Base-by-base conservation (phyloP, 2,113 vertebrate species). In the Upupa epops region DNA sequence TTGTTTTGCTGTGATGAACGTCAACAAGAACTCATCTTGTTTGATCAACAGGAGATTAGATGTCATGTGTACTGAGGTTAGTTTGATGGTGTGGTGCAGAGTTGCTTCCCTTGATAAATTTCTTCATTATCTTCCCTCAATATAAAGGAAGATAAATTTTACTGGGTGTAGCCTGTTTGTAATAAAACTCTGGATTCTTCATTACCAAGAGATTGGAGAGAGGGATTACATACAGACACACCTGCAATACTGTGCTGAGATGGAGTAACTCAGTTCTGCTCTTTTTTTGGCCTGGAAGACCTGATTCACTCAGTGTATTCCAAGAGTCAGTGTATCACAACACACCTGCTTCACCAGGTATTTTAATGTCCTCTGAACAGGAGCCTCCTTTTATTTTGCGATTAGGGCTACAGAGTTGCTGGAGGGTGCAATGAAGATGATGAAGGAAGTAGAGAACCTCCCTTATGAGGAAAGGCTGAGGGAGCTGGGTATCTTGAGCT, bases 101-200 rank as follows among this genome's bases (percentile, higher is more conserved):
- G 4, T 93, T 92, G 29, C 19, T 83, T 81, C 82, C 55, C 59
- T 90, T 91, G 48, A 51, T 73, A 64, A 59, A 64, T 88, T 91
- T 94, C 77, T 63, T 96, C 92, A 95, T 93, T 93, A 93, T 79
- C 32, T 63, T 58, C 70, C 31, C 56, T 87, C 95, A 45, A 88
- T 88, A 70, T 32, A 93, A 97, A 96, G 86, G 60, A 94, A 72
- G 84, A 94, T 71, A 68, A 92, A 82, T 73, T 88, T 85, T 91
- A 71, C 48, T 82, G 51, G 46, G 2, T 94, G 85, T 95, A 92
- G 6, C 15, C 52, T 83, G 21, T 16, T 94, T 95, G 83, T 80
- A 60, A 83, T 91, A 81, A 92, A 90, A 93, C 32, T 46, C 68
- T 42, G 15, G 61, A 84, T 92, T 89, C 51, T 83, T 94, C 14